Evolutionary conservation across 2,113 vertebrate genomes (phyloP).

Genomic region (Mirza zaza): DNA sequence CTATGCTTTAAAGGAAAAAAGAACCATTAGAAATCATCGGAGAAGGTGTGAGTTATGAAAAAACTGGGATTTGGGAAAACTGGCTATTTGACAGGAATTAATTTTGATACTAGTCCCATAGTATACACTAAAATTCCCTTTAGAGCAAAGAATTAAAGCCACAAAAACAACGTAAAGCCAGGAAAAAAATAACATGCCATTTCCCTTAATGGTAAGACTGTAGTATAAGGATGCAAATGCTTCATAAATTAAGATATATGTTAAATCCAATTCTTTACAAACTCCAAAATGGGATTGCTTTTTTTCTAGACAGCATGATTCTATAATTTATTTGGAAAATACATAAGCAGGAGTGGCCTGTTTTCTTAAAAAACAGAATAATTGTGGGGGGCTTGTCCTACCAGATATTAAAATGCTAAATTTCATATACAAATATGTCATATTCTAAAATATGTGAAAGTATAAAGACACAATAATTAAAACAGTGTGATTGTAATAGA

Average conservation of each 20-base stretch:
- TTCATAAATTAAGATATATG: slow-evolving; percentile 24
- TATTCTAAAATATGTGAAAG: slow-evolving; percentile 34
- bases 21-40: not conserved
- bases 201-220: not conserved
- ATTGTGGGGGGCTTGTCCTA: slow-evolving; percentile 35
- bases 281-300: not conserved
- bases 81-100: not conserved
- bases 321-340: slow-evolving; percentile 63
- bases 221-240: slow-evolving; percentile 6
- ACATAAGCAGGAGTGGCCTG: not conserved
- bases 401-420: slow-evolving; percentile 46
- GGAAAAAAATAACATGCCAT: not conserved
- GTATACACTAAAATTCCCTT: not conserved
- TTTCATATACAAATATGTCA: slow-evolving; percentile 36
- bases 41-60: not conserved
- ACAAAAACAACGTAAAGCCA: not conserved
- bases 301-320: slow-evolving; percentile 13
- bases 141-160: slow-evolving; percentile 42
- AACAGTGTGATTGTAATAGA: slow-evolving; percentile 40
- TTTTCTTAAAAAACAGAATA: slow-evolving; percentile 5
- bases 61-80: not conserved
- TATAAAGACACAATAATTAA: slow-evolving; percentile 53
- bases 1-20: not conserved
- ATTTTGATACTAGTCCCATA: not conserved
- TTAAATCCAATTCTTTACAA: slow-evolving; percentile 17